phyloP scores from a whole-genome alignment of 2,888 invertebrate species.

The Microchrysa polita region DNA sequence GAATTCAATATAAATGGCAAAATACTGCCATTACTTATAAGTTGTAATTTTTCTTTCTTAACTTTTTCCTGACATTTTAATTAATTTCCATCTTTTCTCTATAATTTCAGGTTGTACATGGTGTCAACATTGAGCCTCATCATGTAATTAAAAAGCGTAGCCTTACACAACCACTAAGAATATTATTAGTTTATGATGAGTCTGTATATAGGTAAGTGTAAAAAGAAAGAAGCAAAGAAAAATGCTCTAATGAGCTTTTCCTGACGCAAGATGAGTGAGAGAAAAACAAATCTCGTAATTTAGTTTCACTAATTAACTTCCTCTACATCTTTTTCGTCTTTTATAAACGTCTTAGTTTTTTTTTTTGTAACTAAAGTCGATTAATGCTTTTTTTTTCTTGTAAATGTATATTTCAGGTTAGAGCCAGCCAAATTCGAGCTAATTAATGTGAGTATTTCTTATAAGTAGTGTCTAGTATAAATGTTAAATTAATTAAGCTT shows the following conservation, averaged over 20 bases:
- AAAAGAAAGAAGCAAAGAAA: too few relatives aligned
- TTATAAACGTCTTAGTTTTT: too few relatives aligned
- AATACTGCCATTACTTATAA: too few relatives aligned
- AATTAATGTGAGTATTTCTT: constrained; percentile 85
- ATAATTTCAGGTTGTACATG: constrained; percentile 78
- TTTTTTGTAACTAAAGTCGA: not conserved
- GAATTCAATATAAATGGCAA: too few relatives aligned
- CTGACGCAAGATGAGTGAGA: not conserved
- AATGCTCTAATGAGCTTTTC: not conserved
- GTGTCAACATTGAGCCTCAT: constrained; percentile 81
- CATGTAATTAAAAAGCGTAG: constrained; percentile 82
- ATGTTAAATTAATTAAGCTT: too few relatives aligned
- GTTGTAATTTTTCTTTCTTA: not conserved
- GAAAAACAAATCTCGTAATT: not conserved
- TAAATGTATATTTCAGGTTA: too few relatives aligned
- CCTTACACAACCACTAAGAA: constrained; percentile 83
- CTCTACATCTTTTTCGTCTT: not conserved
- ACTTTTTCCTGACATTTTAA: not conserved
- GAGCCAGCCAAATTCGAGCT: constrained; percentile 84
- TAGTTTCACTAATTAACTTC: not conserved
- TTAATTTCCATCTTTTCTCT: not conserved
- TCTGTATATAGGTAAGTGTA: constrained; percentile 83
- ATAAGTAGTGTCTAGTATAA: too few relatives aligned
- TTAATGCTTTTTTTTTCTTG: constrained; percentile 56
- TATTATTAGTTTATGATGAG: constrained; percentile 85